Base-by-base conservation (phyloP, 1,140 invertebrate species). In the Drosophila pruinosa region DNA sequence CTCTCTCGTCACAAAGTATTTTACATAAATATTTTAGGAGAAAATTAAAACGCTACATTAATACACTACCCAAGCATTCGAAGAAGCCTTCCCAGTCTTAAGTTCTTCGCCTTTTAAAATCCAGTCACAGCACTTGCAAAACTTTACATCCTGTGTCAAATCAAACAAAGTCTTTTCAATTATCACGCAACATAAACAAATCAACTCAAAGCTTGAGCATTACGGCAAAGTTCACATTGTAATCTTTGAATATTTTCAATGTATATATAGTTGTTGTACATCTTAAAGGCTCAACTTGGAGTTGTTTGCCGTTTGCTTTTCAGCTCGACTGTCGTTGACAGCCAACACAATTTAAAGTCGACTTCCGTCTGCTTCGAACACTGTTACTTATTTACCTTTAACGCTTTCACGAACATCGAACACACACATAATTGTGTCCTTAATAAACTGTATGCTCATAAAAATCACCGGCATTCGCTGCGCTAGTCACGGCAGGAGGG, bases 401-500 rank as follows among this genome's bases (percentile, higher is more conserved):
- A 31, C 28, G n/a, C 28, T 17, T 48, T 34, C n/a, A 28, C 36
- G 15, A 52, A 22, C 54, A 48, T 26, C 43, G 28, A 53, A 47
- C 34, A 64, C 12, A 28, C 39, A 31, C 57, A 68, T 76, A 80
- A 85, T 85, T 86, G 72, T 75, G 63, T 65, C 77, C 61, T 77
- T 68, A 71, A 82, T 78, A 78, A 67, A 74, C 74, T 65, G 78
- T 26, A 58, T 59, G 61, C 61, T 53, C 56, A 76, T 88, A 88
- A 77, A 81, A 88, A 88, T 86, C 77, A 88, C 74, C 81, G 81
- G 71, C 70, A 77, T 47, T 62, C 48, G 53, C 59, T 78, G 53
- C 10, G 67, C 48, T 41, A 53, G 45, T 26, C 41, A 28, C n/a
- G 14, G 0, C 6, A 2, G 39, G 2, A 2, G 4, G 31, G 57